Evolutionary conservation across 2,113 vertebrate species (phyloP).

Genomic region (Ochotona princeps): DNA sequence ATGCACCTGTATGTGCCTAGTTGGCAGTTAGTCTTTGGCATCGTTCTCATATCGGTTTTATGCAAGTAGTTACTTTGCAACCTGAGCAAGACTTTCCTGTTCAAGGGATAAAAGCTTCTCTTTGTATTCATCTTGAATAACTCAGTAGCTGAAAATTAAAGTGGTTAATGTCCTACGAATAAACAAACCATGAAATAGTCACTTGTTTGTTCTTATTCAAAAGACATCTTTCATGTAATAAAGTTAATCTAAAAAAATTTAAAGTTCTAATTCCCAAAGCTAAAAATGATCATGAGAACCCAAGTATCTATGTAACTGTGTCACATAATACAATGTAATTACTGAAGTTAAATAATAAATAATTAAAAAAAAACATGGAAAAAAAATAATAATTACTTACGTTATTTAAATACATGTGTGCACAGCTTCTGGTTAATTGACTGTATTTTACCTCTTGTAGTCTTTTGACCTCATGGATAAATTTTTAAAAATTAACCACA

Average conservation of each 20-base stretch:
- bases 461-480: constrained; percentile 38
- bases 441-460: constrained; percentile 49
- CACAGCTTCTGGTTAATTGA: constrained; percentile 50
- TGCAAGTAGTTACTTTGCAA: not conserved
- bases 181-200: not conserved
- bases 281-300: constrained; percentile 63
- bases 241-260: constrained; percentile 31
- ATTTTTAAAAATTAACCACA: constrained; percentile 12
- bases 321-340: too few species aligned
- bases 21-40: not conserved
- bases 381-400: constrained; percentile 50
- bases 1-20: not conserved
- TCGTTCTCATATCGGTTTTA: not conserved
- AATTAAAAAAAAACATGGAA: too few species aligned
- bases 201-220: constrained; percentile 5
- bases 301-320: too few species aligned
- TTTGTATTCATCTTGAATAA: too few species aligned
- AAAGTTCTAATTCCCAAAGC: constrained; percentile 44
- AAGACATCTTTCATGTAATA: constrained; percentile 15
- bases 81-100: not conserved
- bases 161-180: not conserved
- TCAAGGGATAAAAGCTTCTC: not conserved
- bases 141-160: constrained; percentile 18
- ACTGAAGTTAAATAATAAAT: too few species aligned
- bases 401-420: constrained; percentile 43